Base-by-base conservation (phyloP, 1,140 invertebrate species). In the Psix sp. region DNA sequence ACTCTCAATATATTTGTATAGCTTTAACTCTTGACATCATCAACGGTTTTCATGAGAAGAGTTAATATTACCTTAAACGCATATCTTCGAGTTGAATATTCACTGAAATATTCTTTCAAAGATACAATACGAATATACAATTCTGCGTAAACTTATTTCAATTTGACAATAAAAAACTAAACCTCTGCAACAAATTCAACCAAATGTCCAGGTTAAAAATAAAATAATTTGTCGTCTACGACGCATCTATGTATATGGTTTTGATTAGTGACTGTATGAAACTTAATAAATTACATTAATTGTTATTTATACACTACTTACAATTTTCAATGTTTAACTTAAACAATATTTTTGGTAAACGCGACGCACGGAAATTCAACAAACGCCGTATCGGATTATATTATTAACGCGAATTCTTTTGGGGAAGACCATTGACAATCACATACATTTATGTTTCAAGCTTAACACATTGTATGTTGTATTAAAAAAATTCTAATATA, bases 221-320 rank as follows among this genome's bases (percentile, higher is more conserved):
- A 39, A 24, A 13, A 10, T 31, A 24, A 0, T n/a, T n/a, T n/a
- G n/a, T n/a, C n/a, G n/a, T n/a, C n/a, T n/a, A n/a, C n/a, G n/a
- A n/a, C n/a, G n/a, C n/a, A n/a, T 60, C 46, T 56, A 36, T 17
- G 38, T 39, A 9, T 29, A 4, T 26, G n/a, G 29, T 16, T 24
- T 26, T 31, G 43, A 15, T 16, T 6, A 14, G n/a, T 20, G 29
- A 24, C 3, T 15, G 33, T 29, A 18, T 52, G 21, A 43, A 74
- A 71, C 45, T 14, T 49, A 68, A 67, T 73, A 71, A 67, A 74
- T 76, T 74, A 84, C 7, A 46, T 70, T 81, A 82, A 78, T 48
- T 33, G 48, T 82, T 85, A 84, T 85, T 76, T 72, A 66, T 85
- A 87, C 84, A 86, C 82, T 86, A 87, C 82, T 83, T 87, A 85